Evolutionary conservation across 2,113 vertebrate genomes (phyloP).

Genomic region (Fregetta grallaria): DNA sequence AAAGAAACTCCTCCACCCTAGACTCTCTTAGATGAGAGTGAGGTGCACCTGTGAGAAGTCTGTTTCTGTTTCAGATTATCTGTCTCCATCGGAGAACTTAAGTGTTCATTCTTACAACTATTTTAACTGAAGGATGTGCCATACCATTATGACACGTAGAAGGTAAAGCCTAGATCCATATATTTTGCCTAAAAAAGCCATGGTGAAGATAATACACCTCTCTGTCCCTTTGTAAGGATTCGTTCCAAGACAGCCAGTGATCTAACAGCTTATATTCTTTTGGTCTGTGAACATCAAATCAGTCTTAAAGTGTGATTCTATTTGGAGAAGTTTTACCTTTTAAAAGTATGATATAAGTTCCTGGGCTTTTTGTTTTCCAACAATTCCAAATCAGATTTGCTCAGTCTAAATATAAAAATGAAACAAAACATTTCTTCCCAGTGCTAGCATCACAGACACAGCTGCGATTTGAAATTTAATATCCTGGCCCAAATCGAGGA

Average conservation of each 20-base stretch:
- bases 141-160: background rate
- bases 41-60: background rate
- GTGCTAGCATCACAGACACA: background rate
- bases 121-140: background rate
- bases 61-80: background rate
- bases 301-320: background rate
- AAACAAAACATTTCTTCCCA: background rate
- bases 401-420: background rate
- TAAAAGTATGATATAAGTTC: background rate
- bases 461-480: conserved; percentile 11
- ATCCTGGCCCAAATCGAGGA: background rate
- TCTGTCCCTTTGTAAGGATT: background rate
- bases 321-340: background rate
- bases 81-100: background rate
- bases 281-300: background rate
- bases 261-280: background rate
- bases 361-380: background rate
- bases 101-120: background rate
- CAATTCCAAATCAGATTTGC: background rate
- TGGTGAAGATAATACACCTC: background rate
- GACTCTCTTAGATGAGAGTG: too few species aligned
- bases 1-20: background rate
- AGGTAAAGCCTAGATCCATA: background rate
- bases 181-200: background rate
- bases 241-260: background rate